Evolutionary conservation across 2,113 vertebrate genomes (phyloP).

Genomic region (Centropristis striata): DNA sequence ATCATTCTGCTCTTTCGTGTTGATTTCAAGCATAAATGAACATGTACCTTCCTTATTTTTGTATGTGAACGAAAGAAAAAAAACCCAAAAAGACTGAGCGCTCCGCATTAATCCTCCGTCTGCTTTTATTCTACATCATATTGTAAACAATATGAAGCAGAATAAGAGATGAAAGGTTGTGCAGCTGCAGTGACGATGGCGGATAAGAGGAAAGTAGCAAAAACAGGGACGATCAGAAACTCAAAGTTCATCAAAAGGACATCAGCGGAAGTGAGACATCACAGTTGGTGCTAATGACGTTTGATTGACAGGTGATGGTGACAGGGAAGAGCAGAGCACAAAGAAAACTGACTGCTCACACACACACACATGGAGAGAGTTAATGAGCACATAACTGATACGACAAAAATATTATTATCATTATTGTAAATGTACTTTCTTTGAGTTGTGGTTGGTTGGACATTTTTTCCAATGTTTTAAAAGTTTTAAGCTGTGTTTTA

Average conservation of each 20-base stretch:
- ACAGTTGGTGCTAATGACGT: neutral
- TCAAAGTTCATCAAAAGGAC: constrained; percentile 19
- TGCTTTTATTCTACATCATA: neutral
- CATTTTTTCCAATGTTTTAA: no score
- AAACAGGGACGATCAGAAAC: neutral
- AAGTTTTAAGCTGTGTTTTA: no score
- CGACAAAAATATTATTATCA: neutral
- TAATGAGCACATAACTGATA: neutral
- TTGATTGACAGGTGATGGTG: constrained; percentile 22
- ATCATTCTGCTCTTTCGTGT: no score
- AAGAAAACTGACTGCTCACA: neutral
- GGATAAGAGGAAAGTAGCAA: no score
- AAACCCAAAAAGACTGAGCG: neutral
- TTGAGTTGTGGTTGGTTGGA: neutral
- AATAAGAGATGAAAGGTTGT: neutral
- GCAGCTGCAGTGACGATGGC: neutral
- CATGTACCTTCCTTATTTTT: no score
- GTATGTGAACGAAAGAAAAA: no score
- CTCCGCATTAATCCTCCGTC: neutral
- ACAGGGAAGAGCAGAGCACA: neutral
- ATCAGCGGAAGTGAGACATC: neutral
- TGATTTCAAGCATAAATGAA: no score
- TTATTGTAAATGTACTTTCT: neutral
- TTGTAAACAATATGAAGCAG: neutral
- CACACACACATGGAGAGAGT: neutral